Evolutionary conservation across 1,140 invertebrate species (phyloP).

Genomic region (Nixonia krombeini): DNA sequence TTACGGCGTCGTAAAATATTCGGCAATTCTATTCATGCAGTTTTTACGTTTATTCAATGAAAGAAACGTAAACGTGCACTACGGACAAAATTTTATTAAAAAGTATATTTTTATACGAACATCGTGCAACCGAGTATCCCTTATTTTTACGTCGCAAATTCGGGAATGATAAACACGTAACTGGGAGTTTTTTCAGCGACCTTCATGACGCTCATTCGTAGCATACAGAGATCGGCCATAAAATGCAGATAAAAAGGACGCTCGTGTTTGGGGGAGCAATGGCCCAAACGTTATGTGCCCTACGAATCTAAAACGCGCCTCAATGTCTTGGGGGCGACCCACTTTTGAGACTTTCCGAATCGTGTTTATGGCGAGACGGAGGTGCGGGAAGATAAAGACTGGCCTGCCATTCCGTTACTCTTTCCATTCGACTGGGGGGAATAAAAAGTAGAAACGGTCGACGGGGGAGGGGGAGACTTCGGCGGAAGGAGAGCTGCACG

Average conservation of each 20-base stretch:
- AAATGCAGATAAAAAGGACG: conserved; percentile 59
- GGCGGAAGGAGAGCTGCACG: background rate
- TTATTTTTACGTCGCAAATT: background rate
- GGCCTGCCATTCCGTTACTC: background rate
- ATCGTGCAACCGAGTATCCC: background rate
- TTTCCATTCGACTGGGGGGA: background rate
- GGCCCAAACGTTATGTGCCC: conserved; percentile 33
- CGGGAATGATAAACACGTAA: background rate
- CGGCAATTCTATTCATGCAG: no score
- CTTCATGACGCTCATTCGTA: background rate
- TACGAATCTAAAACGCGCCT: conserved; percentile 40
- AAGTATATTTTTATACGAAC: no score
- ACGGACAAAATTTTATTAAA: no score
- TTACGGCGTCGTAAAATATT: no score
- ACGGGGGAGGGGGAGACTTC: background rate
- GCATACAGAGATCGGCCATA: conserved; percentile 37
- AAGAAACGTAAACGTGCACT: no score
- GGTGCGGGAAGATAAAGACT: conserved; percentile 15
- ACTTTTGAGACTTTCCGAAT: conserved; percentile 10
- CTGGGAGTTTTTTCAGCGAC: background rate
- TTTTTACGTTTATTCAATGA: background rate
- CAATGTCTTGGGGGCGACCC: conserved; percentile 14
- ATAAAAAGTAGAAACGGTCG: background rate
- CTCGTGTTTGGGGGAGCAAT: conserved; percentile 49
- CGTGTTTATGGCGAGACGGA: conserved; percentile 5